Evolutionary conservation across 2,113 vertebrate species (phyloP), one percentile per base, ranked within the genome.

Genomic region (Nematolebias whitei): DNA sequence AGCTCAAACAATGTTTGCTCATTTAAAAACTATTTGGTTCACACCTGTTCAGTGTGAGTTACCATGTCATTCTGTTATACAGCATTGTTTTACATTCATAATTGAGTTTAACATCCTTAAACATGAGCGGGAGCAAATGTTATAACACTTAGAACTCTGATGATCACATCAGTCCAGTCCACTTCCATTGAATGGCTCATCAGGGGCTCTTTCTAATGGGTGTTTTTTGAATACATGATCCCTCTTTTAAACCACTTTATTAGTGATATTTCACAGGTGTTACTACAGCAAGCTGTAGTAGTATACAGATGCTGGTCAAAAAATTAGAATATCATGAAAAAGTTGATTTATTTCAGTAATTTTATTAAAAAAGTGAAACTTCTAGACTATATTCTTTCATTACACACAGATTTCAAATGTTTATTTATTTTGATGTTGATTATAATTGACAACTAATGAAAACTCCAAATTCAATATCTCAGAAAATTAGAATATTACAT

Each of bases 31-130:
- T 66, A 61, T 76, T 55, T 66, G 69, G 56, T 22, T 47, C 53
- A 63, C 72, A 83, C 75, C 69, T 80, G 76, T 53, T 12, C 12
- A 9, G 41, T 66, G 65, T 63, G 23, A 72, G 76, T 64, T 35
- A 19, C 22, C 19, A 54, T 38, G 43, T 68, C 59, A 57, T 56
- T 73, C 63, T 52, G 47, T 18, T 62, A 16, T 35, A 19, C 15
- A 29, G 20, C 23, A 11, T 24, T 49, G 22, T 8, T 47, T 47
- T 59, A 32, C 13, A 13, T 54, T n/a, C 1, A 6, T 53, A 56
- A 65, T 59, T 35, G 23, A 52, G n/a, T 53, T 47, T 51, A 20
- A 0, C 1, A 44, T 38, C 29, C 43, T 64, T 45, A 24, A 52
- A 54, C 24, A 44, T 51, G 15, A 2, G 20, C 43, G 2, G 60